Evolutionary conservation across 2,797 vertebrate species (phyloP), one percentile per base, ranked within the genome.

Genomic region (Varecia variegata): DNA sequence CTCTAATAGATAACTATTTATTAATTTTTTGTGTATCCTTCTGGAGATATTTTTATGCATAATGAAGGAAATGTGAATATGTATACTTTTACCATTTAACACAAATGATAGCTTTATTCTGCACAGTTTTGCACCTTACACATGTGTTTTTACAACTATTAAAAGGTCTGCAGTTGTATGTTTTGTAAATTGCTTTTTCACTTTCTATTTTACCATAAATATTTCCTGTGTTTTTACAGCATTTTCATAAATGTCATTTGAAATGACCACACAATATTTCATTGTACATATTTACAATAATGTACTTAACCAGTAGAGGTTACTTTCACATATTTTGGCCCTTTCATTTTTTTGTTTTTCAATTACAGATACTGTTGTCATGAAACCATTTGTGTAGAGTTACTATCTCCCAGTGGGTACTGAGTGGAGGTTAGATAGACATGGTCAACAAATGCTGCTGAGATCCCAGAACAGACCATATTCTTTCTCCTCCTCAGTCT

Each of bases 161-260:
- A 60, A 88, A 87, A 83, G 35, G 40, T 47, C 35, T 20, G 60
- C 17, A 88, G n/a, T 45, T 84, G 23, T 21, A 45, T 21, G 58
- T 50, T 89, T 82, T 87, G 6, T 65, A 84, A 81, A 81, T 81
- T 92, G 30, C 2, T 74, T 84, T 90, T 96, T 92, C 50, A 85
- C 20, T 89, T 65, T 79, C 8, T 93, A 35, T 94, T 93, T 88
- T 96, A 50, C 5, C 15, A 3, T 50, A 40, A 79, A 6, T 15
- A 77, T 83, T 93, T 70, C 7, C 67, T 9, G 7, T 56, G 15
- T 56, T 82, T 90, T 76, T 71, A 73, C 1, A 80, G n/a, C 58
- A 30, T 74, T 96, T 97, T 87, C 6, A 35, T 77, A 95, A 82
- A 70, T 73, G 58, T 35, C 73, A 90, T 47, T 92, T 60, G 40